Base-by-base conservation (phyloP, 2,113 vertebrate genomes). In the Excalfactoria chinensis region DNA sequence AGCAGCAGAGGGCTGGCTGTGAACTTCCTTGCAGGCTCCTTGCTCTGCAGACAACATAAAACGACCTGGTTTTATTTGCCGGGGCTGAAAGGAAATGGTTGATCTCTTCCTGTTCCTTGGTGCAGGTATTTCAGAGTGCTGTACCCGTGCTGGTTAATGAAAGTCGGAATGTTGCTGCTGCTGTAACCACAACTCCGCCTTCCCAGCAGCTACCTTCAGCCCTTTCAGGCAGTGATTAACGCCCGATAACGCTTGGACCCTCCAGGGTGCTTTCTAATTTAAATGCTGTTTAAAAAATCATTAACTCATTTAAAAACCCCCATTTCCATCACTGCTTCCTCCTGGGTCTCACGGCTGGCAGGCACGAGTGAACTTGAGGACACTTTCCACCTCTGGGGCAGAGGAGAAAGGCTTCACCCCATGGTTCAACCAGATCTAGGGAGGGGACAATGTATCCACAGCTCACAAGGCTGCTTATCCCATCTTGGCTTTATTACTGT, bases 331-430 rank as follows among this genome's bases (percentile, higher is more conserved):
- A 34, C n/a, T 12, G 28, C 62, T 88, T 91, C 59, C n/a, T 46
- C 59, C 23, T 22, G 32, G 26, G 9, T 40, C 35, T 60, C 15
- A 40, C 2, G 7, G 26, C 40, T 40, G n/a, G 12, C 64, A 49
- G 37, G 37, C 34, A 17, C 30, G 2, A 4, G 1, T 35, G 14
- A 73, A 35, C 25, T 37, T 15, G 14, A 34, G 0, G 2, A 35
- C 34, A 20, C 34, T 85, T 63, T 41, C 35, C 2, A 1, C 35
- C 56, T 9, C 34, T n/a, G 34, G 21, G 30, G 21, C 18, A 48
- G 41, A 64, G 26, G n/a, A 46, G 32, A 40, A 69, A 59, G 43
- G 10, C 7, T 56, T 83, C 51, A 53, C 26, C 15, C 26, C 26
- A 16, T 26, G 14, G 51, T 30, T 28, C 15, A 9, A 16, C 15